These are phyloP conservation scores for Callithrix jacchus DNA, from an alignment of 2,113 vertebrate species.

Conservation along the genomic window DNA sequence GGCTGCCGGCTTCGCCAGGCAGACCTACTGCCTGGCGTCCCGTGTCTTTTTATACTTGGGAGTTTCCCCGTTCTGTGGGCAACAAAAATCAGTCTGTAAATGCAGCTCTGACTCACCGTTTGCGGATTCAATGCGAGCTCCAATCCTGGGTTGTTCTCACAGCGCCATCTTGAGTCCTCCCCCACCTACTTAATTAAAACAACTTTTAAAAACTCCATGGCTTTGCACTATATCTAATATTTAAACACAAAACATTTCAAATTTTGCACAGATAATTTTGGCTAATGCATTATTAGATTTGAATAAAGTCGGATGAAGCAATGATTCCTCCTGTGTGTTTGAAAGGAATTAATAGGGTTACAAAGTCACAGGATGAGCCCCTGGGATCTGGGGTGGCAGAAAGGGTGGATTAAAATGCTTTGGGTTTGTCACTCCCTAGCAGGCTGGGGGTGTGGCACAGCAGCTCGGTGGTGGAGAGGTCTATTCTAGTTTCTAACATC, in stretches of 20 bases:
- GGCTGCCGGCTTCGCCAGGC: too few relatives aligned
- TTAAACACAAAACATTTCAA: slow-evolving; percentile 69
- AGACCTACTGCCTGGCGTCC: too few relatives aligned
- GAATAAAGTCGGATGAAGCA: slow-evolving; percentile 9
- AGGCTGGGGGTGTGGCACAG: neutral
- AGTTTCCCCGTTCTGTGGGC: too few relatives aligned
- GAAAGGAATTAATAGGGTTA: neutral
- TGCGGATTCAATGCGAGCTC: too few relatives aligned
- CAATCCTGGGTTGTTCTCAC: too few relatives aligned
- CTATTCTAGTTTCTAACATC: neutral
- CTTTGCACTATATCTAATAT: slow-evolving; percentile 40
- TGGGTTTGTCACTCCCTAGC: neutral
- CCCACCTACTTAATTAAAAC: neutral
- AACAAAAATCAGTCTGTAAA: too few relatives aligned
- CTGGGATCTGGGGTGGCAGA: neutral
- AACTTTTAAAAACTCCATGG: slow-evolving; percentile 46
- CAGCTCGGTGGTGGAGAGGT: accelerated
- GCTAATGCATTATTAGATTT: neutral
- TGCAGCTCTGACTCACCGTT: too few relatives aligned
- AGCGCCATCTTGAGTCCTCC: too few relatives aligned
- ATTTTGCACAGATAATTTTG: slow-evolving; percentile 43
- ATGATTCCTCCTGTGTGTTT: neutral
- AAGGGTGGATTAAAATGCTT: neutral
- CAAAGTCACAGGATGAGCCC: neutral
- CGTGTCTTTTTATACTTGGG: too few relatives aligned